These are phyloP conservation scores for Melanchra persicariae DNA, from an alignment of 2,888 invertebrate species.

Conservation along the genomic window DNA sequence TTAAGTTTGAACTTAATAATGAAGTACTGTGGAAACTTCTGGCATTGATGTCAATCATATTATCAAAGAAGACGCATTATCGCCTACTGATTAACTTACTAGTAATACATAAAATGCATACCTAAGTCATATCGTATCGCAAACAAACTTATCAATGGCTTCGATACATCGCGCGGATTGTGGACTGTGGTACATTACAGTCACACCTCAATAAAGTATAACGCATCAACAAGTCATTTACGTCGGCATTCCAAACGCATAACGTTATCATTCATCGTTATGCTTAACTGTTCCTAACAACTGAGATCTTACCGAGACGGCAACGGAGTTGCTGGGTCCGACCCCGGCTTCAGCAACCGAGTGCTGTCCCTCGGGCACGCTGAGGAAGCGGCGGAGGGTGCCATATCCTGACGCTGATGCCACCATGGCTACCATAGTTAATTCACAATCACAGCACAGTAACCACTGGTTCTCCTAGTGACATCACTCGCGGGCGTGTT, in stretches of 20 bases:
- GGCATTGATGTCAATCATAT: slow-evolving; percentile 30
- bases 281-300: slow-evolving; percentile 61
- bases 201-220: slow-evolving; percentile 74
- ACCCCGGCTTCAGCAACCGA: slow-evolving; percentile 75
- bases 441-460: slow-evolving; percentile 79
- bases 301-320: slow-evolving; percentile 86
- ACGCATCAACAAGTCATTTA: slow-evolving; percentile 72
- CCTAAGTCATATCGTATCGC: slow-evolving; percentile 66
- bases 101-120: slow-evolving; percentile 58
- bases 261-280: slow-evolving; percentile 71
- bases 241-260: slow-evolving; percentile 80
- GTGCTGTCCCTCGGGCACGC: slow-evolving; percentile 86
- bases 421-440: slow-evolving; percentile 89
- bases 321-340: slow-evolving; percentile 84
- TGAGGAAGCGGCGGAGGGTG: slow-evolving; percentile 88
- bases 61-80: slow-evolving; percentile 39
- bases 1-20: not conserved
- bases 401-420: slow-evolving; percentile 89
- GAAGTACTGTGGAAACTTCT: slow-evolving; percentile 22
- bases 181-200: slow-evolving; percentile 56
- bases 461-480: slow-evolving; percentile 79
- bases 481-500: slow-evolving; percentile 83
- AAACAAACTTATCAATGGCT: slow-evolving; percentile 70
- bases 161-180: slow-evolving; percentile 58
- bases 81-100: slow-evolving; percentile 35